phyloP scores from a whole-genome alignment of 1,140 invertebrate genomes.

The Anadara kagoshimensis region DNA sequence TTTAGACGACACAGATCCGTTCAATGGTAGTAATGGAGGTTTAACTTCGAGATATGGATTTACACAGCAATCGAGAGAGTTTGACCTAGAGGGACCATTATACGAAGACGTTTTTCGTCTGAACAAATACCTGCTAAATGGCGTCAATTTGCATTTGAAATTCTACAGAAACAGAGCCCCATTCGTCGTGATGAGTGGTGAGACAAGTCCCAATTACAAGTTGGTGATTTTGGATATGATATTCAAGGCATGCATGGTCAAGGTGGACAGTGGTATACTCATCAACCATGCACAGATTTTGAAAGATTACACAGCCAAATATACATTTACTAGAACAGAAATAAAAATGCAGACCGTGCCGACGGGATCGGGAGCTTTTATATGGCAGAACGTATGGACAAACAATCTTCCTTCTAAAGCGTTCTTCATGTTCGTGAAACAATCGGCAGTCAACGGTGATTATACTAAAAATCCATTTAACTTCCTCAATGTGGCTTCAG shows the following conservation, averaged over 20 bases:
- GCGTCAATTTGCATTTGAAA: conserved; percentile 32
- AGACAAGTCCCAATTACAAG: conserved; percentile 20
- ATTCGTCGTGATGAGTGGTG: conserved; percentile 25
- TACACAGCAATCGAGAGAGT: conserved; percentile 23
- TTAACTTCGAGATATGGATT: conserved; percentile 21
- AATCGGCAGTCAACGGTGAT: conserved; percentile 31
- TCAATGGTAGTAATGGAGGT: conserved; percentile 22
- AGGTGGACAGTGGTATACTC: conserved; percentile 25
- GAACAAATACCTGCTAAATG: conserved; percentile 32
- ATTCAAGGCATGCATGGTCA: conserved; percentile 10
- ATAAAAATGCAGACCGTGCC: conserved; percentile 24
- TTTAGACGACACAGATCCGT: conserved; percentile 7
- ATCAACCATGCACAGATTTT: conserved; percentile 25
- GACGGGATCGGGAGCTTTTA: conserved; percentile 21
- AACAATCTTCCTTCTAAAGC: conserved; percentile 23
- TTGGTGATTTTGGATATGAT: conserved; percentile 21
- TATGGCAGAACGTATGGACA: conserved; percentile 29
- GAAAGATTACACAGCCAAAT: conserved; percentile 23
- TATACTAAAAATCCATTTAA: conserved; percentile 8
- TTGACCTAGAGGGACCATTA: conserved; percentile 29
- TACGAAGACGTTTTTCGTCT: conserved; percentile 30
- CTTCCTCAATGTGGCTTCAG: too few species aligned
- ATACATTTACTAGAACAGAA: conserved; percentile 23
- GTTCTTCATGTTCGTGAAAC: conserved; percentile 16
- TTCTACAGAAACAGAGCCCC: conserved; percentile 30